A percentile compares a stretch with the other conserved stretches of the same genome.
Evolutionary conservation across 2,888 invertebrate genomes (phyloP).

Genomic region (Drosophila putrida): DNA sequence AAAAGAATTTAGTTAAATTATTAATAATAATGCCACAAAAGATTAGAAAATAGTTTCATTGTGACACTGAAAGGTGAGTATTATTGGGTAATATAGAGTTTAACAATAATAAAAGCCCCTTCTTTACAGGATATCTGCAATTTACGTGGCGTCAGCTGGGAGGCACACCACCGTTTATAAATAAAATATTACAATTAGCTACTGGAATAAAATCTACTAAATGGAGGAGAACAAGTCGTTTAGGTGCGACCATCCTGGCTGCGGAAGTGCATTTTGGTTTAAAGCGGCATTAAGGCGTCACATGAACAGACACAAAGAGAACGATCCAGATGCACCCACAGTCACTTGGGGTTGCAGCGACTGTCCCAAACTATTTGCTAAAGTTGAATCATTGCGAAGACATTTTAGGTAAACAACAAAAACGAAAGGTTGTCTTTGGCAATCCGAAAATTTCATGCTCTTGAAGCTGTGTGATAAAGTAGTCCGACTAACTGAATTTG

Average conservation of each 20-base stretch:
- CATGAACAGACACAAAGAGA: slow-evolving; percentile 22
- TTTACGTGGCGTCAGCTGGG: slow-evolving; percentile 7
- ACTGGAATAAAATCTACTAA: not conserved
- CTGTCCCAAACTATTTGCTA: slow-evolving; percentile 38
- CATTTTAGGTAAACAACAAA: slow-evolving; percentile 33
- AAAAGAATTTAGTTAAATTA: not conserved
- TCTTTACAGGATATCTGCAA: not conserved
- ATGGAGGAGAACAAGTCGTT: slow-evolving; percentile 51
- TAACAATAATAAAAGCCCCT: not conserved
- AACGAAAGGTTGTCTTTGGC: too few species aligned
- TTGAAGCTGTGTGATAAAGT: too few species aligned
- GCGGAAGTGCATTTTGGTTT: slow-evolving; percentile 55
- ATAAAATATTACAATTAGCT: too few species aligned
- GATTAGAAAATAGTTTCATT: not conserved
- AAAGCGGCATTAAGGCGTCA: slow-evolving; percentile 47
- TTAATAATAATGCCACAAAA: not conserved
- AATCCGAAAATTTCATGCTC: too few species aligned
- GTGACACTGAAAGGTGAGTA: not conserved
- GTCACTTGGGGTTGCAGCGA: slow-evolving; percentile 34
- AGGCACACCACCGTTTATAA: not conserved
- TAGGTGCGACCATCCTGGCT: slow-evolving; percentile 26
- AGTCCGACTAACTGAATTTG: too few species aligned
- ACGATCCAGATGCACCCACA: slow-evolving; percentile 23
- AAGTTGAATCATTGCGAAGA: slow-evolving; percentile 45
- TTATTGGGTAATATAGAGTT: not conserved